A percentile compares a stretch with the other conserved stretches of the same genome.
Evolutionary conservation across 2,888 invertebrate species (phyloP).

Genomic region (Latrodectus elegans): DNA sequence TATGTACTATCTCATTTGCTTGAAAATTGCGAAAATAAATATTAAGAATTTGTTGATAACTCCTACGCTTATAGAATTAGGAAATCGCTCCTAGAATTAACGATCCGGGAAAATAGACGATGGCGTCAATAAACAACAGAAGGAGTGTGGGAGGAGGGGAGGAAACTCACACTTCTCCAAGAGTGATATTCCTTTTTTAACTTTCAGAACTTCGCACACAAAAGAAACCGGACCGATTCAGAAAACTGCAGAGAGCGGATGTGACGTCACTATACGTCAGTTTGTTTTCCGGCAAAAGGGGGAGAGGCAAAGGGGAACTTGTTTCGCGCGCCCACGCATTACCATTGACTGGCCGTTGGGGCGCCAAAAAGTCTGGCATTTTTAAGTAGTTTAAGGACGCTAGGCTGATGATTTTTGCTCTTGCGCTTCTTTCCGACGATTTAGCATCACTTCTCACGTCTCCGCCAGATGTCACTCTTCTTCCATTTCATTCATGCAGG

Average conservation of each 20-base stretch:
- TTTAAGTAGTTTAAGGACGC: constrained; percentile 2
- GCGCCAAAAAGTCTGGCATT: constrained; percentile 5
- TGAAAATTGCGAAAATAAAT: too few relatives aligned
- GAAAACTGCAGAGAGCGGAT: constrained; percentile 2
- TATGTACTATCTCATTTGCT: too few relatives aligned
- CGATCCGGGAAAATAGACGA: constrained; percentile 5
- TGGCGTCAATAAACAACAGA: not conserved
- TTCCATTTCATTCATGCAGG: constrained; percentile 2
- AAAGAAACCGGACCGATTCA: constrained; percentile 5
- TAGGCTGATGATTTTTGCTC: not conserved
- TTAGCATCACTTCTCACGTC: constrained; percentile 3
- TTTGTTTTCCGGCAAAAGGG: not conserved
- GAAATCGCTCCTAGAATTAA: not conserved
- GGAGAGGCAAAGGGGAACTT: not conserved
- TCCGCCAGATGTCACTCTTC: constrained; percentile 2
- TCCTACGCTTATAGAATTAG: not conserved
- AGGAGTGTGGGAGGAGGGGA: not conserved
- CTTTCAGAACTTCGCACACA: not conserved
- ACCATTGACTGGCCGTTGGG: not conserved
- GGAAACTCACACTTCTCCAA: too few relatives aligned
- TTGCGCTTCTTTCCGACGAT: constrained; percentile 2
- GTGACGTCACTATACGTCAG: constrained; percentile 1
- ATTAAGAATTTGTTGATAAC: not conserved
- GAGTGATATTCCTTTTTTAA: too few relatives aligned
- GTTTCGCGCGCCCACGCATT: not conserved